Conservation (phyloP, 2,888 invertebrate genomes). For the Syrista parreyssii region DNA sequence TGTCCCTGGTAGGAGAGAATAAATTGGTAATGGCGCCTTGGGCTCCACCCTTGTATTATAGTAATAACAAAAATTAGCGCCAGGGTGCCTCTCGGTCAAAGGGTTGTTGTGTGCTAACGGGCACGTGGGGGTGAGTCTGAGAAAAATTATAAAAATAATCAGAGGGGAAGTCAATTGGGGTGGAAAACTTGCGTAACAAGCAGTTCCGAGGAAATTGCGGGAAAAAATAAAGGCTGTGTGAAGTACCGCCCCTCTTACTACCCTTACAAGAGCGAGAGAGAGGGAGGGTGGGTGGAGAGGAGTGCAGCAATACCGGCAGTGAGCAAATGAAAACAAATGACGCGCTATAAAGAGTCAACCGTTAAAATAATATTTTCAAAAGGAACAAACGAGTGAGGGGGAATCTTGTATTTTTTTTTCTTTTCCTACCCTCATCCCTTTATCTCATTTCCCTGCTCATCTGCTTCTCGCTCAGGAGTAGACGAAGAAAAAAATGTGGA, state of each 20-base stretch:
- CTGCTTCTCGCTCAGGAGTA: neutral
- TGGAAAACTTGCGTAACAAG: slow-evolving; percentile 62
- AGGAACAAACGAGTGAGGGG: slow-evolving; percentile 6
- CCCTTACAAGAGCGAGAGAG: slow-evolving; percentile 16
- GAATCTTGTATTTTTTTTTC: neutral
- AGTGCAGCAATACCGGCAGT: slow-evolving; percentile 12
- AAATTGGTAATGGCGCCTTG: neutral
- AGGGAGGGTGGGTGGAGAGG: neutral
- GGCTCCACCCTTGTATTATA: neutral
- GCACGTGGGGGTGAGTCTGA: slow-evolving; percentile 16
- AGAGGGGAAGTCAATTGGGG: slow-evolving; percentile 57
- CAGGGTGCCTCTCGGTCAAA: slow-evolving; percentile 36
- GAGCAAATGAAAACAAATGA: slow-evolving; percentile 53
- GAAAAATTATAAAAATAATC: slow-evolving; percentile 63
- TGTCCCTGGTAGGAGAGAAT: neutral
- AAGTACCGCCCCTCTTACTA: neutral
- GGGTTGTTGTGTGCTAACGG: slow-evolving; percentile 43
- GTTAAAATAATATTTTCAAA: slow-evolving; percentile 36
- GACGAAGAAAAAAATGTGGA: neutral
- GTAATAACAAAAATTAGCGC: slow-evolving; percentile 58
- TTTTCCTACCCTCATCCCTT: neutral
- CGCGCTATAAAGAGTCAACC: slow-evolving; percentile 40
- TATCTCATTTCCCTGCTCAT: neutral
- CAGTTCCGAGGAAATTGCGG: slow-evolving; percentile 56
- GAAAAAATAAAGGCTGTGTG: slow-evolving; percentile 41